Conservation (phyloP, 2,113 vertebrate genomes). For the Sapayoa aenigma region DNA sequence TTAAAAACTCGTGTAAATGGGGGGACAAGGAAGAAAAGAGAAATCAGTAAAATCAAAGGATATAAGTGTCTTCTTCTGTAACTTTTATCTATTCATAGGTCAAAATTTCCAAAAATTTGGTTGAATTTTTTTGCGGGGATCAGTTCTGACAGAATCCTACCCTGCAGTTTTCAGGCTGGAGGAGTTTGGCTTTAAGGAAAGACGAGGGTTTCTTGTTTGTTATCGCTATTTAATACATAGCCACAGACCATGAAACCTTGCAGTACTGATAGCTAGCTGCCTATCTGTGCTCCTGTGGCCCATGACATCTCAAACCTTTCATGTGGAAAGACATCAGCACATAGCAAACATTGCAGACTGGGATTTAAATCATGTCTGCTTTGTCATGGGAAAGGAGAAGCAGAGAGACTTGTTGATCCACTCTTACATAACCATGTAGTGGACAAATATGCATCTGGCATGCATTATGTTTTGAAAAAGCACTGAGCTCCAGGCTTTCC, state of each 20-base stretch:
- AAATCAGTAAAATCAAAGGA: background rate
- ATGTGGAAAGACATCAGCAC: background rate
- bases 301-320: background rate
- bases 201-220: background rate
- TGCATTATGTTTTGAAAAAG: background rate
- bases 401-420: background rate
- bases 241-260: background rate
- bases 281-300: background rate
- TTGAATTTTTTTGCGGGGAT: background rate
- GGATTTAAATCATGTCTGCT: background rate
- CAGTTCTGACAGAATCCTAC: background rate
- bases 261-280: background rate
- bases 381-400: constrained; percentile 8
- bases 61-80: background rate
- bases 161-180: background rate
- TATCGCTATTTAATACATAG: background rate
- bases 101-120: background rate
- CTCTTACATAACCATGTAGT: background rate
- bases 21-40: background rate
- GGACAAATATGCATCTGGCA: background rate
- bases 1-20: background rate
- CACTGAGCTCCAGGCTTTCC: background rate
- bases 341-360: background rate
- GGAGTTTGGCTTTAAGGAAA: background rate
- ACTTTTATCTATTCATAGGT: background rate